phyloP scores from a whole-genome alignment of 2,113 vertebrate species.

The Cyprinodon variegatus region DNA sequence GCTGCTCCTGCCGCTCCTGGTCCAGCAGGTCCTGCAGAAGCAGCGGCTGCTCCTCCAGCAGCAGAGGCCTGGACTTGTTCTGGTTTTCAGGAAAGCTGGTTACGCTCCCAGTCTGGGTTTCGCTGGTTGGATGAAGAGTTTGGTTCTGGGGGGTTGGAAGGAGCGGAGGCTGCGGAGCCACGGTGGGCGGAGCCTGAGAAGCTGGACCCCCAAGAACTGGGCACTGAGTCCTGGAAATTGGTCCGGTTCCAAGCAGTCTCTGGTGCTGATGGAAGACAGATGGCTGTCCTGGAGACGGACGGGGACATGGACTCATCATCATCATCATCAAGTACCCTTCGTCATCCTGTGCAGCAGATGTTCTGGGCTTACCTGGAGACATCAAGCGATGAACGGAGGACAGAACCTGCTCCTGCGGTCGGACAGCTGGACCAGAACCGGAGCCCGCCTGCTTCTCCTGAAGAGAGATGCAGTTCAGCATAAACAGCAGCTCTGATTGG shows the following conservation, averaged over 20 bases:
- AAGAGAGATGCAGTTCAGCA: neutral
- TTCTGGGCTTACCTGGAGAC: slow-evolving; percentile 51
- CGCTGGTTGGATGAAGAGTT: slow-evolving; percentile 33
- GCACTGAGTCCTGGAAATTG: slow-evolving; percentile 67
- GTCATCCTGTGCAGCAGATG: too few species aligned
- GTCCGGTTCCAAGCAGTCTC: slow-evolving; percentile 44
- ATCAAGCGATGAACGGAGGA: slow-evolving; percentile 7
- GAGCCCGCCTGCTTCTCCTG: slow-evolving; percentile 43
- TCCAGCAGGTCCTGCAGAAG: slow-evolving; percentile 96
- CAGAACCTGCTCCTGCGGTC: slow-evolving; percentile 26
- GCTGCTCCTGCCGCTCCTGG: slow-evolving; percentile 96
- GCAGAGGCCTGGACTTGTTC: slow-evolving; percentile 79
- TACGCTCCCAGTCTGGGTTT: slow-evolving; percentile 44
- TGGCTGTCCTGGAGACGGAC: slow-evolving; percentile 34
- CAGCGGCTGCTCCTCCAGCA: slow-evolving; percentile 94
- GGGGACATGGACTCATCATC: neutral
- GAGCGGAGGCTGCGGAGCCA: slow-evolving; percentile 65
- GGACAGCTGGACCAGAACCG: slow-evolving; percentile 4
- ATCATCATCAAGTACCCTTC: neutral
- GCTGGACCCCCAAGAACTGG: slow-evolving; percentile 33
- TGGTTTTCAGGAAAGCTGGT: slow-evolving; percentile 29
- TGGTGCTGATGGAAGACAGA: slow-evolving; percentile 54
- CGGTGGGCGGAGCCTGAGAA: slow-evolving; percentile 8
- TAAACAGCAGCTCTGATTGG: neutral
- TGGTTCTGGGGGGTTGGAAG: slow-evolving; percentile 75